Conservation (phyloP, 2,888 invertebrate genomes). For the Lacanobia oleracea region DNA sequence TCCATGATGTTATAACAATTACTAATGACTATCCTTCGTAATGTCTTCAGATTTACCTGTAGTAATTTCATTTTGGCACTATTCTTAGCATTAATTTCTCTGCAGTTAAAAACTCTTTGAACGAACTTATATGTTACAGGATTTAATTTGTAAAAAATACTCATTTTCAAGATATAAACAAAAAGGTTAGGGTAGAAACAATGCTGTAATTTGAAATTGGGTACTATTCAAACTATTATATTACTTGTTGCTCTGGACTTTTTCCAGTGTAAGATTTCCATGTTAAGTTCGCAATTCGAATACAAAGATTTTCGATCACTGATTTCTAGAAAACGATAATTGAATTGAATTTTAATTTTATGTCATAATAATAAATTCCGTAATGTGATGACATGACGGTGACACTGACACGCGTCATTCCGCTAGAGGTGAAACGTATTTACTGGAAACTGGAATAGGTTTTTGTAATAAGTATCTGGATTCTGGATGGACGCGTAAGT, state of each 20-base stretch:
- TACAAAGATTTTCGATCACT: constrained; percentile 1
- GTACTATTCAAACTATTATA: neutral
- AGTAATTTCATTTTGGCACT: constrained; percentile 15
- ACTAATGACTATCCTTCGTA: neutral
- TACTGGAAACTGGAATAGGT: too few relatives aligned
- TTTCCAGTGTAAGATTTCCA: neutral
- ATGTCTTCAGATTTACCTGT: constrained; percentile 33
- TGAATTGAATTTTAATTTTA: neutral
- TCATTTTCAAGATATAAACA: constrained; percentile 30
- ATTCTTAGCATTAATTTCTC: constrained; percentile 28
- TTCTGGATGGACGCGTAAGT: too few relatives aligned
- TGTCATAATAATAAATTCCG: too few relatives aligned
- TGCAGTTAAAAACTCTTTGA: constrained; percentile 37
- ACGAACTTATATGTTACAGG: constrained; percentile 53
- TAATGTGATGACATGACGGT: too few relatives aligned
- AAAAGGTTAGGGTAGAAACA: neutral
- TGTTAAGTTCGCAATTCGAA: neutral
- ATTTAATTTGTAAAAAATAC: constrained; percentile 38
- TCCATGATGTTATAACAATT: neutral
- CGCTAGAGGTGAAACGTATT: too few relatives aligned
- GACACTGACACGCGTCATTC: too few relatives aligned
- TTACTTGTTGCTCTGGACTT: neutral
- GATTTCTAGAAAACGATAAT: neutral
- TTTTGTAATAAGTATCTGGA: too few relatives aligned
- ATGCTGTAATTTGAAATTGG: neutral